Evolutionary conservation across 2,113 vertebrate species (phyloP).

Genomic region (Pterocles burchelli): DNA sequence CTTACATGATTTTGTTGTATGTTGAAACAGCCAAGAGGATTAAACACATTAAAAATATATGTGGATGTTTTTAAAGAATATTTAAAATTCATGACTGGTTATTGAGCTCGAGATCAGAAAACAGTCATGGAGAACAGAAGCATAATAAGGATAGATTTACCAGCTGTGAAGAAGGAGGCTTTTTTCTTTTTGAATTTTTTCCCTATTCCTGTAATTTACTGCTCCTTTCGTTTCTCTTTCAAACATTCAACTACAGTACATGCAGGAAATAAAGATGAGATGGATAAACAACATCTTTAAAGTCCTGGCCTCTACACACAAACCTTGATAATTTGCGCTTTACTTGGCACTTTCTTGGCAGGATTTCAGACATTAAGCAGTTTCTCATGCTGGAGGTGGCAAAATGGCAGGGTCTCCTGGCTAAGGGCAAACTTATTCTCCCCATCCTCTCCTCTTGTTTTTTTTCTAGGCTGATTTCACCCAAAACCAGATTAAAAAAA

Average conservation of each 20-base stretch:
- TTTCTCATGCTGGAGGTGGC: background rate
- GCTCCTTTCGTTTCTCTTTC: background rate
- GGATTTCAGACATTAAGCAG: background rate
- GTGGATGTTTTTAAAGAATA: background rate
- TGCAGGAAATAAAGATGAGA: background rate
- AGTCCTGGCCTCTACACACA: background rate
- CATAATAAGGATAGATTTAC: background rate
- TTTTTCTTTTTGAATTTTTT: background rate
- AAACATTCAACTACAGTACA: background rate
- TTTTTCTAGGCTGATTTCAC: background rate
- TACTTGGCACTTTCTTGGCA: background rate
- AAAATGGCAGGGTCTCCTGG: background rate
- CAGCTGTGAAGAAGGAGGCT: background rate
- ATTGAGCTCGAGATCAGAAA: background rate
- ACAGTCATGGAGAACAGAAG: background rate
- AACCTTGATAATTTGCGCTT: background rate
- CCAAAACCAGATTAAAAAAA: background rate
- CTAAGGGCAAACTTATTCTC: background rate
- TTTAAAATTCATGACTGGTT: background rate
- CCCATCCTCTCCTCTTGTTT: background rate
- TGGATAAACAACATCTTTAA: background rate
- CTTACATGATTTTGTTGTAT: background rate
- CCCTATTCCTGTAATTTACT: background rate
- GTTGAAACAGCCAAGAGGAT: background rate
- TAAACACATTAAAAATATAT: background rate